A percentile compares a stretch with the other conserved stretches of the same genome.
These are phyloP conservation scores for Octomys mimax DNA, from an alignment of 2,797 vertebrate genomes.

Conservation along the genomic window DNA sequence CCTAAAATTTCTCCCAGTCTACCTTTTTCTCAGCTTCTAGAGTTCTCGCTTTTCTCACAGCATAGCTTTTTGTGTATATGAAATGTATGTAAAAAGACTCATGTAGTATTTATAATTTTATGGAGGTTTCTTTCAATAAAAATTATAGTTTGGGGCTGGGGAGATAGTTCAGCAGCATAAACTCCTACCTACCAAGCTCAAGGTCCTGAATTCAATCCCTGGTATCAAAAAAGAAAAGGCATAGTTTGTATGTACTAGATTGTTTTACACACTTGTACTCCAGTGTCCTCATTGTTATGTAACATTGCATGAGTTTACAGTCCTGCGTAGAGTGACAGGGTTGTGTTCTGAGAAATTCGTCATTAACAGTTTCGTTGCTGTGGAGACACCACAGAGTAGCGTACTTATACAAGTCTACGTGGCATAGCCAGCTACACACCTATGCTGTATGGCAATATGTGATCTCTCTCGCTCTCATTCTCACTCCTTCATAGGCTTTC, in stretches of 20 bases:
- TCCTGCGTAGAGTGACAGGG: not conserved
- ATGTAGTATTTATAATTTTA: not conserved
- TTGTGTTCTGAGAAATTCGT: not conserved
- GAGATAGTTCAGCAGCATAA: too few relatives aligned
- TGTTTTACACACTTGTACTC: not conserved
- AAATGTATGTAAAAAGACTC: not conserved
- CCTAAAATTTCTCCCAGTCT: not conserved
- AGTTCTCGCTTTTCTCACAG: not conserved
- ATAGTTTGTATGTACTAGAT: not conserved
- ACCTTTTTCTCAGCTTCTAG: not conserved
- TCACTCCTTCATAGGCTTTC: not conserved
- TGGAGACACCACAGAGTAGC: not conserved
- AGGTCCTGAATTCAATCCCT: too few relatives aligned
- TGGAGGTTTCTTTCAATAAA: conserved; percentile 11
- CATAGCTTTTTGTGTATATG: not conserved
- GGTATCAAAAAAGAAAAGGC: too few relatives aligned
- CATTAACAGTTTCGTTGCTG: not conserved
- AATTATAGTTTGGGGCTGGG: not conserved
- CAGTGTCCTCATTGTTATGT: not conserved
- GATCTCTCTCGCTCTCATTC: not conserved
- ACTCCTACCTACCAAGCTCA: too few relatives aligned
- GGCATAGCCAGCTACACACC: not conserved
- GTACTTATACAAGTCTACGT: too few relatives aligned
- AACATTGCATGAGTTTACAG: not conserved
- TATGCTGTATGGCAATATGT: not conserved